Conservation (phyloP, 2,797 vertebrate species). For the Anisognathus igniventris region DNA sequence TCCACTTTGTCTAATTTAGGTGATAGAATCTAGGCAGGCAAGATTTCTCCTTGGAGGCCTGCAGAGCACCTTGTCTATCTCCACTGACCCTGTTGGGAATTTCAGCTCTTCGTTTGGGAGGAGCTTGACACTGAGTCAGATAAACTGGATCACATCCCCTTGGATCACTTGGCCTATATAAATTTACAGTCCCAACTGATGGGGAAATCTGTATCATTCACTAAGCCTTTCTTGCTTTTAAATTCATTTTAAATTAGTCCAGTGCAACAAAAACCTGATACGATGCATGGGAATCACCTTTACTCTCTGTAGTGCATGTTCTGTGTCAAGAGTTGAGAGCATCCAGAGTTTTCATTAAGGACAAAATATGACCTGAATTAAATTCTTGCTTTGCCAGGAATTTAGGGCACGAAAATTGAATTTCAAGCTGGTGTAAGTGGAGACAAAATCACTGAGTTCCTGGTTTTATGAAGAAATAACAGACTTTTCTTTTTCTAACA, state of each 20-base stretch:
- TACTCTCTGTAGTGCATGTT: neutral
- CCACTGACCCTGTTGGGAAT: fast-evolving
- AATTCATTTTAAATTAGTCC: neutral
- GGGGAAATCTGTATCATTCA: neutral
- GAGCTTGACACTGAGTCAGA: neutral
- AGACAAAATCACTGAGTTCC: neutral
- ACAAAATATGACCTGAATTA: neutral
- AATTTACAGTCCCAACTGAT: neutral
- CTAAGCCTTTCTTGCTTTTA: neutral
- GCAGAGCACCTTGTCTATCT: neutral
- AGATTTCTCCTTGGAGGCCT: neutral
- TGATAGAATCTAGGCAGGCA: neutral
- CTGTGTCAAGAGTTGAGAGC: neutral
- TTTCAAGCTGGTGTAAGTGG: neutral
- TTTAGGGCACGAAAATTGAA: neutral
- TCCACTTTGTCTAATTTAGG: neutral
- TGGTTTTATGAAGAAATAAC: constrained; percentile 1
- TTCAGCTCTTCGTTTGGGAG: neutral
- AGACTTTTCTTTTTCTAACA: neutral
- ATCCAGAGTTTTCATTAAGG: neutral
- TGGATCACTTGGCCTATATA: neutral
- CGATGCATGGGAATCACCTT: neutral
- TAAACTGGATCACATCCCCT: neutral
- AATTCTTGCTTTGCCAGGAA: neutral
- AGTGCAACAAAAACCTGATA: neutral